Percentiles rank a stretch among this genome's conserved stretches.
Evolutionary conservation across 2,888 invertebrate genomes (phyloP).

Genomic region (Phengaris arion): DNA sequence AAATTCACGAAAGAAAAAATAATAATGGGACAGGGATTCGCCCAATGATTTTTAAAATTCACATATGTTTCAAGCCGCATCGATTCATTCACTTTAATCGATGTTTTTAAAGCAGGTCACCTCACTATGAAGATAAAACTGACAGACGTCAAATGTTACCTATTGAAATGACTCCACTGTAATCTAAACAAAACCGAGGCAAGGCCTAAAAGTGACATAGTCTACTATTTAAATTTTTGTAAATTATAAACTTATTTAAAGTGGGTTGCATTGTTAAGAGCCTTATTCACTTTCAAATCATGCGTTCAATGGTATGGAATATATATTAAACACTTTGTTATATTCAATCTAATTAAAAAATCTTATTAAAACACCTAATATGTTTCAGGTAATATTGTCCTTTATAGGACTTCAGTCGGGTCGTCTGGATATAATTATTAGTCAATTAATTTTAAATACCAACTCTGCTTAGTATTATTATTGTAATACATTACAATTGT

Average conservation of each 20-base stretch:
- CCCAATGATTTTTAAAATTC: too few species aligned
- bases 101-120: too few species aligned
- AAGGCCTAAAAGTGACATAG: too few species aligned
- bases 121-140: too few species aligned
- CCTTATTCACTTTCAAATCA: neutral
- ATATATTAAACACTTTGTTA: neutral
- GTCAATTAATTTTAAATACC: neutral
- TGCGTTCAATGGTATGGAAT: neutral
- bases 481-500: slow-evolving; percentile 21
- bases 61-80: too few species aligned
- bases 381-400: slow-evolving; percentile 13
- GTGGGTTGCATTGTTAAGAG: neutral
- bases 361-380: neutral
- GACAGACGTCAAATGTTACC: too few species aligned
- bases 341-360: neutral
- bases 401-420: neutral
- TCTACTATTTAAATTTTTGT: too few species aligned
- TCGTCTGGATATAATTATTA: neutral
- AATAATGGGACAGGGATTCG: too few species aligned
- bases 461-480: neutral
- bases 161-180: too few species aligned
- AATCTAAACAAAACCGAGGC: too few species aligned
- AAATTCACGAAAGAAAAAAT: too few species aligned
- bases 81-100: too few species aligned
- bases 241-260: neutral